Percentiles rank a stretch among this genome's conserved stretches.
Conservation (phyloP, 2,888 invertebrate species). For the Marronus borbonicus region DNA sequence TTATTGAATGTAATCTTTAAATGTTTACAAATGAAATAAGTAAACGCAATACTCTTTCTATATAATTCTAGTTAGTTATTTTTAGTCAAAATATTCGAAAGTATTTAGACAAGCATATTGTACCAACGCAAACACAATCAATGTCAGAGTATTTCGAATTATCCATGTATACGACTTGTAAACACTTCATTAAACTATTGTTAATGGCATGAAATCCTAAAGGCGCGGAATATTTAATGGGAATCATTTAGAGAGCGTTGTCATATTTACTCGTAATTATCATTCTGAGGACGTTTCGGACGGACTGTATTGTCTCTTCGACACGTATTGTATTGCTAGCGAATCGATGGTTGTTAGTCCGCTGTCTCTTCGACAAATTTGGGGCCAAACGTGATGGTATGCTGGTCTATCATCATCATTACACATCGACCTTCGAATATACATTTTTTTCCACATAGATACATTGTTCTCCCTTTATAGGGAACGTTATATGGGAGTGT, state of each 20-base stretch:
- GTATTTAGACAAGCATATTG: neutral
- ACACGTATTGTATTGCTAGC: conserved; percentile 33
- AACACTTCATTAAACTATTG: conserved; percentile 23
- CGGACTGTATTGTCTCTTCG: conserved; percentile 15
- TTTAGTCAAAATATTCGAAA: no score
- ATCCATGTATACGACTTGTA: conserved; percentile 11
- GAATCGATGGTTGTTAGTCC: conserved; percentile 21
- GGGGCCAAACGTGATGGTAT: conserved; percentile 50
- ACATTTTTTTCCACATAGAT: conserved; percentile 2
- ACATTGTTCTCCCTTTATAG: conserved; percentile 38
- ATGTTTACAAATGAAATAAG: no score
- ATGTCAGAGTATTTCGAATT: neutral
- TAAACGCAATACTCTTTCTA: no score
- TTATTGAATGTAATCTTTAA: no score
- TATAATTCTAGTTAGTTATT: no score
- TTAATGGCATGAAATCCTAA: conserved; percentile 21
- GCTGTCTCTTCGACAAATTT: conserved; percentile 48
- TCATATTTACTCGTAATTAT: conserved; percentile 43
- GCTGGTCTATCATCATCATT: conserved; percentile 27
- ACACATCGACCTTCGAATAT: conserved; percentile 40
- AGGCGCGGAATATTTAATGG: conserved; percentile 24
- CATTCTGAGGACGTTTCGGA: conserved; percentile 26
- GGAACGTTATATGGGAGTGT: neutral
- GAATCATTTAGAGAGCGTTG: neutral
- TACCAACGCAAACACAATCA: neutral